Conservation (phyloP, 2,888 invertebrate species). For the Periphyllus acericola region DNA sequence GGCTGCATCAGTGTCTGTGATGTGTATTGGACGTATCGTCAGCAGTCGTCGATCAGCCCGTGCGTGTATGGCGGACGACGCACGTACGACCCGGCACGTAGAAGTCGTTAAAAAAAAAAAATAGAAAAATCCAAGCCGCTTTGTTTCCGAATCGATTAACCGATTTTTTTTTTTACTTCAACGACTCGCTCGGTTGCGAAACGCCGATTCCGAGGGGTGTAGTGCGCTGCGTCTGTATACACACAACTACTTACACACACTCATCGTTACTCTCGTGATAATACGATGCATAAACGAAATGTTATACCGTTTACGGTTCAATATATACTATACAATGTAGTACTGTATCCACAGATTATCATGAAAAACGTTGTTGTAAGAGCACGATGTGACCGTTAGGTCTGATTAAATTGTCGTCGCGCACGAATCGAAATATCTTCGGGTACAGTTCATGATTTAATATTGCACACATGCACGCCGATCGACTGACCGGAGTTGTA, state of each 20-base stretch:
- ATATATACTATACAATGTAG: too few species aligned
- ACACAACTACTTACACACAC: too few species aligned
- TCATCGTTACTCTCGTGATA: neutral
- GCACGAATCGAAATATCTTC: neutral
- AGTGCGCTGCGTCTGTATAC: neutral
- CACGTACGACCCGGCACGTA: slow-evolving; percentile 41
- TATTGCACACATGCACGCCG: neutral
- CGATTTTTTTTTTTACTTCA: slow-evolving; percentile 21
- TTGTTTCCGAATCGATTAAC: slow-evolving; percentile 49
- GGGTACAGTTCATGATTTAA: neutral
- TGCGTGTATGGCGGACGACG: neutral
- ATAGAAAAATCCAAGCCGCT: slow-evolving; percentile 38
- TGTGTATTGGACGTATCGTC: neutral
- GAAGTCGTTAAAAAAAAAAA: slow-evolving; percentile 49
- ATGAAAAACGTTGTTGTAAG: too few species aligned
- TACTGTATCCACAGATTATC: too few species aligned
- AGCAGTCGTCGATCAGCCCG: neutral
- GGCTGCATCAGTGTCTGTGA: neutral
- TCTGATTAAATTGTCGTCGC: neutral
- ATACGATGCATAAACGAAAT: too few species aligned
- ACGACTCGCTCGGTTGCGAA: slow-evolving; percentile 18
- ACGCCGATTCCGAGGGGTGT: slow-evolving; percentile 10
- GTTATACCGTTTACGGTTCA: too few species aligned
- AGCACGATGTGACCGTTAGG: neutral
- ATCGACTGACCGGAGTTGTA: neutral